These are phyloP conservation scores for Apostichopus leukothele DNA, from an alignment of 53 echinoderm and acorn worm species.

Conservation along the genomic window DNA sequence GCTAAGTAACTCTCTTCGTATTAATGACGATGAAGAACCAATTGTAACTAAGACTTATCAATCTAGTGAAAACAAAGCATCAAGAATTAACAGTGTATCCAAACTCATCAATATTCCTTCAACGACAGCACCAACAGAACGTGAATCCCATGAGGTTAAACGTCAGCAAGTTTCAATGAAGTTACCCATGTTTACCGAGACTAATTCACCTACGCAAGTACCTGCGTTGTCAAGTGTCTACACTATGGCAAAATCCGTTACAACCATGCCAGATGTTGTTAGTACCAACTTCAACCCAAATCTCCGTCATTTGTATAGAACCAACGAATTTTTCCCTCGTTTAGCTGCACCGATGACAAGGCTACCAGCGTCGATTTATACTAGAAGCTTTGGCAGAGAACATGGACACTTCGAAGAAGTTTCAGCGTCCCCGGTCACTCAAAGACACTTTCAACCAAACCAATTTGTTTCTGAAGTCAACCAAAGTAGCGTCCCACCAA, in stretches of 20 bases:
- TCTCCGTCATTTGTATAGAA: neutral
- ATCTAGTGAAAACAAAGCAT: too few relatives aligned
- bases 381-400: neutral
- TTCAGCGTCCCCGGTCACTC: neutral
- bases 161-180: too few relatives aligned
- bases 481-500: neutral
- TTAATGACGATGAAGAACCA: neutral
- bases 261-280: constrained; percentile 29
- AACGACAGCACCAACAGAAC: too few relatives aligned
- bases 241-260: constrained; percentile 28
- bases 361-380: neutral
- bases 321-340: neutral
- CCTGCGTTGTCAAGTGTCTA: constrained; percentile 16
- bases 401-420: neutral
- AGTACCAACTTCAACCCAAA: constrained; percentile 8
- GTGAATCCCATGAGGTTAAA: too few relatives aligned
- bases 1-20: neutral
- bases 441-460: neutral
- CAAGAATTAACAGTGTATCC: too few relatives aligned
- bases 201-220: neutral
- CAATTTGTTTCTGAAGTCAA: neutral
- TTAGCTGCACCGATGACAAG: neutral
- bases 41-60: neutral
- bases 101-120: too few relatives aligned
- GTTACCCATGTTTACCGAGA: too few relatives aligned